These are phyloP conservation scores for Cordilura impudica DNA, from an alignment of 2,888 invertebrate species.

Conservation along the genomic window DNA sequence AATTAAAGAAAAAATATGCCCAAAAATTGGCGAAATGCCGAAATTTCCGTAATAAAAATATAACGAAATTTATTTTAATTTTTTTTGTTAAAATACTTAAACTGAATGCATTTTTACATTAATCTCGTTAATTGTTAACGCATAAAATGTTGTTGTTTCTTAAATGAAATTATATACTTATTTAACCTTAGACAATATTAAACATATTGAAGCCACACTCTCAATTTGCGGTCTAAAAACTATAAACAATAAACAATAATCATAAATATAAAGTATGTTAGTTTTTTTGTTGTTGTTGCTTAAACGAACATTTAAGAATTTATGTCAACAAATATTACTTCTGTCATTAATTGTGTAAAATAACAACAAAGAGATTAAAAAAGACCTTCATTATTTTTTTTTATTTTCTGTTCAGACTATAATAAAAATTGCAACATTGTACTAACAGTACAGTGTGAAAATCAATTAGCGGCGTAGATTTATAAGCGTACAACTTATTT, in stretches of 20 bases:
- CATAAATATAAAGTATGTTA: background rate
- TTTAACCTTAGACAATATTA: constrained; percentile 51
- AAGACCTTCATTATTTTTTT: background rate
- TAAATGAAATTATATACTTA: background rate
- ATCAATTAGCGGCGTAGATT: too few relatives aligned
- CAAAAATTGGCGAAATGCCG: constrained; percentile 44
- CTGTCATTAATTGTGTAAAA: background rate
- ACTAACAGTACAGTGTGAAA: too few relatives aligned
- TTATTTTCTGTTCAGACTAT: background rate
- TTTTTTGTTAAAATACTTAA: too few relatives aligned
- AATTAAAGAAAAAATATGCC: background rate
- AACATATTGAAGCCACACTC: constrained; percentile 29
- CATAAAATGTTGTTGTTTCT: too few relatives aligned
- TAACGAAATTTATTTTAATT: too few relatives aligned
- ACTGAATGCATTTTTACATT: too few relatives aligned
- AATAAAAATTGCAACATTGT: background rate
- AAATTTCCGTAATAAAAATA: constrained; percentile 18
- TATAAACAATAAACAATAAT: background rate
- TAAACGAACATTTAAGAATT: background rate
- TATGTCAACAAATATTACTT: background rate
- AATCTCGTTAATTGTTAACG: too few relatives aligned
- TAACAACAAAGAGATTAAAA: background rate
- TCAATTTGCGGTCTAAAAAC: background rate
- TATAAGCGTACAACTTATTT: too few relatives aligned
- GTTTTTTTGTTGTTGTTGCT: background rate